Base-by-base conservation (phyloP, 1,140 invertebrate species). In the Papilio polyxenes region DNA sequence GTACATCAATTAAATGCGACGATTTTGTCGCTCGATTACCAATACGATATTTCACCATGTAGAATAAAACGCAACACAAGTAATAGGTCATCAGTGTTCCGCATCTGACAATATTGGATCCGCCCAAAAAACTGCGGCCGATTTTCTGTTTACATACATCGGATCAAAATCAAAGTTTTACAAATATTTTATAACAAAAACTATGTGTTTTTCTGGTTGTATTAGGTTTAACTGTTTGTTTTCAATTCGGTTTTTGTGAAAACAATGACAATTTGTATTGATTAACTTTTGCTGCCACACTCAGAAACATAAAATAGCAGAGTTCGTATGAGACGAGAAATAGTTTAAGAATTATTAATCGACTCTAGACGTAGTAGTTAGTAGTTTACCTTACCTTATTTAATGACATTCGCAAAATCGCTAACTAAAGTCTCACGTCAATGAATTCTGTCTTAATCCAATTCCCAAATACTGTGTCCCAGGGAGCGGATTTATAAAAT, bases 1-100 rank as follows among this genome's bases (percentile, higher is more conserved):
- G 87, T 82, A 88, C 89, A 89, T 88, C 85, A 89, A 90, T 91
- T 91, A 89, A 89, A 84, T 84, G 80, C 87, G 82, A 86, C 87
- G 84, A 90, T 90, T 89, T 85, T 84, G 83, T 82, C 84, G 85
- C 83, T 84, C 83, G 82, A 82, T 83, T 87, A 82, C 82, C 81
- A 79, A 84, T 81, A 82, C 75, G 79, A 86, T 87, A 86, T 88
- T 86, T 89, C 85, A 79, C 56, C 15, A 75, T 87, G 83, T 87
- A 86, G 88, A 87, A 90, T 88, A 88, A 87, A 87, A 82, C 72
- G 80, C 82, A 83, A 84, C 82, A 83, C 85, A 88, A 87, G 88
- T 87, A 87, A 90, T 90, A 86, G 85, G 75, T 82, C 82, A 89
- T 86, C 82, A 75, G 72, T 75, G 40, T 80, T 82, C 75, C 82